Evolutionary conservation across 2,113 vertebrate genomes (phyloP).

Genomic region (Eulemur macaco): DNA sequence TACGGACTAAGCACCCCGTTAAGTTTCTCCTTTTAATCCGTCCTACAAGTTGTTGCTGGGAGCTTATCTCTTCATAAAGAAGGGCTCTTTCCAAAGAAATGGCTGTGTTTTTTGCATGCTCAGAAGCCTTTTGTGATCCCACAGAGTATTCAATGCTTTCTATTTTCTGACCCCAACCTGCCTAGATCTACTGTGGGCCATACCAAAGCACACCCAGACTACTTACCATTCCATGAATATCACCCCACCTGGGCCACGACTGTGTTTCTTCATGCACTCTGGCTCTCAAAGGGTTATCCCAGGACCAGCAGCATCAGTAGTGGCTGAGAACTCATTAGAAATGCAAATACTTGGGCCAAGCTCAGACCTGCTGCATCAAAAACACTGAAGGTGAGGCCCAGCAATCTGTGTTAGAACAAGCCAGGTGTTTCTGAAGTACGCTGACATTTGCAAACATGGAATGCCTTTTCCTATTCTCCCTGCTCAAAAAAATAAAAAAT

Average conservation of each 20-base stretch:
- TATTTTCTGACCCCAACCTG: neutral
- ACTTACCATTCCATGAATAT: neutral
- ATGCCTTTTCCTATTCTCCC: neutral
- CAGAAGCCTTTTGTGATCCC: neutral
- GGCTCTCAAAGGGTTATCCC: too few relatives aligned
- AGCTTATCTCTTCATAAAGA: neutral
- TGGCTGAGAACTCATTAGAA: neutral
- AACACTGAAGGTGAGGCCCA: neutral
- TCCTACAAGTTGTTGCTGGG: neutral
- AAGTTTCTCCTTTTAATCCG: neutral
- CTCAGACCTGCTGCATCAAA: neutral
- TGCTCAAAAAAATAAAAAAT: neutral
- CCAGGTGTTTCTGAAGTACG: neutral
- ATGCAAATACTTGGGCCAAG: neutral
- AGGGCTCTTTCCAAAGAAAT: neutral
- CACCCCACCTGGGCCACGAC: too few relatives aligned
- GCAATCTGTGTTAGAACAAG: neutral
- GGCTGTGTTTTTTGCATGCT: neutral
- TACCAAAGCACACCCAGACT: rapidly evolving
- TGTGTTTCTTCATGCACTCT: neutral
- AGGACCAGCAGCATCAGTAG: neutral
- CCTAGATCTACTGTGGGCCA: neutral
- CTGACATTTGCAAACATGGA: neutral
- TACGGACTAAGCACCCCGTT: neutral
- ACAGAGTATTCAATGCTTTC: neutral